These are phyloP conservation scores for Cremastinae sp. DNA, from an alignment of 2,888 invertebrate species.

Conservation along the genomic window DNA sequence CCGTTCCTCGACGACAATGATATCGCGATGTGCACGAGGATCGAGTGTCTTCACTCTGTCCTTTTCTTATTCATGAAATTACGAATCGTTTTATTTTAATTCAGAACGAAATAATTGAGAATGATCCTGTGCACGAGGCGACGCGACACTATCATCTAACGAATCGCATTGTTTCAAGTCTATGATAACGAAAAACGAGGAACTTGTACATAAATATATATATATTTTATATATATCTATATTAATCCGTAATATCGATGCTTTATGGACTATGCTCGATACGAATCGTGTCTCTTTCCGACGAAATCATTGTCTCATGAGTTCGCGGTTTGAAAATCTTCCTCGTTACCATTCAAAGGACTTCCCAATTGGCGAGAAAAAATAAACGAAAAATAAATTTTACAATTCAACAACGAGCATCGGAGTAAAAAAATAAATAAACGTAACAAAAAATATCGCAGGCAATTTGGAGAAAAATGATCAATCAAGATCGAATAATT, in stretches of 20 bases:
- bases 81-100: neutral
- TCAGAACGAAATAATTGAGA: constrained; percentile 28
- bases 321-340: neutral
- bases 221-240: constrained; percentile 60
- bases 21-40: constrained; percentile 59
- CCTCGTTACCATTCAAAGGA: too few relatives aligned
- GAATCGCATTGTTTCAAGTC: constrained; percentile 62
- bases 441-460: neutral
- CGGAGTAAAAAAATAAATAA: too few relatives aligned
- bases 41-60: constrained; percentile 18
- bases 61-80: neutral
- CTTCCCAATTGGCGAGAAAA: too few relatives aligned
- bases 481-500: too few relatives aligned
- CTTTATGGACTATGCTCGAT: constrained; percentile 63
- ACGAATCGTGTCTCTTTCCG: constrained; percentile 44
- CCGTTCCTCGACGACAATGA: constrained; percentile 62
- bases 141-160: constrained; percentile 66
- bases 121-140: constrained; percentile 53
- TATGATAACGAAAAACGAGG: constrained; percentile 73
- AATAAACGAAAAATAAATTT: neutral
- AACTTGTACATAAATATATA: constrained; percentile 79
- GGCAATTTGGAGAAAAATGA: too few relatives aligned
- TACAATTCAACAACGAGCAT: neutral
- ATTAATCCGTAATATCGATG: constrained; percentile 72
- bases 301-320: constrained; percentile 2